Base-by-base conservation (phyloP, 64 coral and sea anemone species). In the Astreopora myriophthalma region DNA sequence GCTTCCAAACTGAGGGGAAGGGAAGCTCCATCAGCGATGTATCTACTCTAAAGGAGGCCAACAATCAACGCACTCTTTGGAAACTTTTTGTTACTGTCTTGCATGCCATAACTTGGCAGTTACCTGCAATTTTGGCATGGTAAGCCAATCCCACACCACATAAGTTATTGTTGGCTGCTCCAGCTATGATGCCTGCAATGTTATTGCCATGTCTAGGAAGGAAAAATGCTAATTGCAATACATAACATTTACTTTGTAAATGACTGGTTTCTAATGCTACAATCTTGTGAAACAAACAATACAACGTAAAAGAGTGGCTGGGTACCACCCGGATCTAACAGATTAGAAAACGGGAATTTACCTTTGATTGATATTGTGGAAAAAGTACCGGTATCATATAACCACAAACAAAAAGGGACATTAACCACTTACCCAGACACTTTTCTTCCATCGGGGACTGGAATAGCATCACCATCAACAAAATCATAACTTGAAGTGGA, bases 401-500 rank as follows among this genome's bases (percentile, higher is more conserved):
- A 68, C 64, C 64, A 16, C 64, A 71, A 71, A 28, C 9, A 35
- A 35, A 1, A 19, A 71, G 25, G 33, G 8, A 31, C 8, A 71
- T 42, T 42, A 42, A 3, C 62, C 23, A 40, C 33, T 22, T 76
- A 89, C 86, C 86, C 86, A 14, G 86, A 76, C 16, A 89, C 86
- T 65, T 10, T 32, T 66, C 36, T 89, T 14, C 86, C 86, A 76
- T 37, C 57, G 6, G 86, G 86, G 24, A 60, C 86, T 29, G 71
- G 72, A 52, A 37, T 76, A 23, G 8, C 30, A 42, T 85, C 82
- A 42, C 35, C 3, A 16, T 75, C 86, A 48, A 89, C 44, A 28
- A 60, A 89, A 89, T 89, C 86, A 42, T 89, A 89, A 65, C 86
- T 89, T 72, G 85, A 69, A 9, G 85, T 48, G 24, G 85, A 46